Conservation (phyloP, 2,113 vertebrate genomes). For the Columbina picui region DNA sequence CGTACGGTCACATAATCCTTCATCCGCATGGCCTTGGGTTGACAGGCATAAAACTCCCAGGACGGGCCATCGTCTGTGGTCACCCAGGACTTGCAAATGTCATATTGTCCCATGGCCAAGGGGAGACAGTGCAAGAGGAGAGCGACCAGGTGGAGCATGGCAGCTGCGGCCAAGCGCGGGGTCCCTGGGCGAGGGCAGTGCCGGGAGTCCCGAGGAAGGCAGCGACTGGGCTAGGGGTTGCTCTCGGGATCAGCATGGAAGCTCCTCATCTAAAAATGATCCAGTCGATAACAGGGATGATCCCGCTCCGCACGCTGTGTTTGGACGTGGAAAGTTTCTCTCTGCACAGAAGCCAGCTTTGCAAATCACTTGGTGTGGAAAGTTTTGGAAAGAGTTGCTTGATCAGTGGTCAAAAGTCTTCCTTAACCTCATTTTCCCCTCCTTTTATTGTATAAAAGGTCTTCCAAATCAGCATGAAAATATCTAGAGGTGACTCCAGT, state of each 20-base stretch:
- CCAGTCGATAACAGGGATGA: neutral
- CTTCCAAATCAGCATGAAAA: constrained; percentile 68
- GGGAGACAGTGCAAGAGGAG: constrained; percentile 85
- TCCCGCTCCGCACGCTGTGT: neutral
- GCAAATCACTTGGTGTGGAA: neutral
- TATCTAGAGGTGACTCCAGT: constrained; percentile 73
- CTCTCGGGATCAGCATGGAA: constrained; percentile 84
- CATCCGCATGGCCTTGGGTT: constrained; percentile 89
- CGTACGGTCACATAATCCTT: constrained; percentile 91
- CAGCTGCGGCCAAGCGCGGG: constrained; percentile 55
- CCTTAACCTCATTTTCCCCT: constrained; percentile 25
- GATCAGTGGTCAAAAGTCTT: constrained; percentile 67
- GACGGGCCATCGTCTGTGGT: constrained; percentile 92
- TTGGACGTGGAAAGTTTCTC: constrained; percentile 18
- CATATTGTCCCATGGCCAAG: constrained; percentile 89
- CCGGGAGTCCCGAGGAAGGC: constrained; percentile 74
- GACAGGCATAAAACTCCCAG: constrained; percentile 97
- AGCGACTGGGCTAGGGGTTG: constrained; percentile 73
- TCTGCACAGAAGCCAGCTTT: neutral
- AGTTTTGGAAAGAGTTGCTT: constrained; percentile 56
- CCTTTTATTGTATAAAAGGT: constrained; percentile 17
- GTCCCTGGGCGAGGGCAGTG: constrained; percentile 32
- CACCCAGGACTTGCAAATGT: constrained; percentile 97
- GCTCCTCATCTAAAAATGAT: constrained; percentile 53
- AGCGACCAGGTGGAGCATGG: constrained; percentile 85